Conservation (phyloP, 2,888 invertebrate genomes). For the Sarcophaga carnaria region DNA sequence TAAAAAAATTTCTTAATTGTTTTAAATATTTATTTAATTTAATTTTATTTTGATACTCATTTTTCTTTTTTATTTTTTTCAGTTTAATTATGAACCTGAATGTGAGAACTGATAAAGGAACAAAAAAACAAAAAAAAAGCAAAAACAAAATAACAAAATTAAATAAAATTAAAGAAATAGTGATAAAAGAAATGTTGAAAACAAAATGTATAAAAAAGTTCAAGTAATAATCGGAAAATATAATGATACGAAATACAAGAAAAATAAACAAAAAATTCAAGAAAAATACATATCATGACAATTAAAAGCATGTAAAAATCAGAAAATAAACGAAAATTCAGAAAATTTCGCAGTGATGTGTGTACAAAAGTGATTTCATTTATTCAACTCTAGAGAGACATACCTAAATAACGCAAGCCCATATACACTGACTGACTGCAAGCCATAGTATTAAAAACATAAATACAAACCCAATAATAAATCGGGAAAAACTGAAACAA, state of each 20-base stretch:
- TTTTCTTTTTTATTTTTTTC: constrained; percentile 52
- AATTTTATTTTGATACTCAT: constrained; percentile 23
- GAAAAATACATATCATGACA: neutral
- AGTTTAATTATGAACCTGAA: constrained; percentile 58
- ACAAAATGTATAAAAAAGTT: neutral
- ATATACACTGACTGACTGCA: neutral
- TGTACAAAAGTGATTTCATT: too few relatives aligned
- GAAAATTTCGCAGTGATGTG: too few relatives aligned
- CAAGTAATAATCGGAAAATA: neutral
- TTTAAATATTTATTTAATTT: constrained; percentile 25
- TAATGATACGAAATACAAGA: constrained; percentile 17
- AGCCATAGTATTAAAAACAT: neutral
- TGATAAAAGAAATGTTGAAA: constrained; percentile 29
- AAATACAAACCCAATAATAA: neutral
- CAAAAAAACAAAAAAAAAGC: constrained; percentile 9
- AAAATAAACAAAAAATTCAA: constrained; percentile 14
- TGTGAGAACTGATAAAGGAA: constrained; percentile 45
- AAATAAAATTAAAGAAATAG: constrained; percentile 2
- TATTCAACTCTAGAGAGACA: neutral
- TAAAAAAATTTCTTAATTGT: constrained; percentile 7
- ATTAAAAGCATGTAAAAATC: neutral
- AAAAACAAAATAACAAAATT: neutral
- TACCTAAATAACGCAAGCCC: neutral
- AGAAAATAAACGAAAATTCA: too few relatives aligned
- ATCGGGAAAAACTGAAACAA: neutral